Evolutionary conservation across 2,797 vertebrate species (phyloP), one percentile per base, ranked within the genome.

Genomic region (Takifugu rubripes): DNA sequence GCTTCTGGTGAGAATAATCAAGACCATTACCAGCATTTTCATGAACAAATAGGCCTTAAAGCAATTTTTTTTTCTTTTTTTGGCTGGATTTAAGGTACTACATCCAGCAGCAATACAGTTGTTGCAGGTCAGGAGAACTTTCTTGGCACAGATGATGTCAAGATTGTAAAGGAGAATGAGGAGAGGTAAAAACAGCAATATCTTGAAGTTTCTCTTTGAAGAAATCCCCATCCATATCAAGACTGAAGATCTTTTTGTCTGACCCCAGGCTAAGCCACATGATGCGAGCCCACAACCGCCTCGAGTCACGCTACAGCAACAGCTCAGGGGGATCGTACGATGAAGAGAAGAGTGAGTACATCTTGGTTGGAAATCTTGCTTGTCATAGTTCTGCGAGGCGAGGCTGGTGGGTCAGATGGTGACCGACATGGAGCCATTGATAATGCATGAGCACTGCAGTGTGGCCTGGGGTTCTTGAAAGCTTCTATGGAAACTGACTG

Each of bases 291-390:
- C 96, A 98, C 78, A 94, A 93, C 24, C 94, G 95, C 3, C 90
- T 99, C 47, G 97, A 98, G 69, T 99, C 96, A 5, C 93, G 94
- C 74, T 96, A 98, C 89, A 98, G 97, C 82, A 98, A 96, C 83
- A 98, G 97, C 81, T 99, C 97, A 0, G 96, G 96, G 77, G 96
- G 97, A 61, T 99, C 97, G 1, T 98, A 97, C 0, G 96, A 99
- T 59, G 96, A 98, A 72, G 97, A 98, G 62, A 99, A 96, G 89
- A 93, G 96, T 98, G 84, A 94, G 96, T 92, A 3, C 5, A 11
- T 49, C 21, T 1, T 64, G 25, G 21, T 21, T 56, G 36, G 50
- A 47, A 33, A 47, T 40, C 42, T 47, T 36, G 27, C 11, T 54
- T 52, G 21, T 68, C 47, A 61, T 31, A 48, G 62, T 66, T 66